phyloP scores from a whole-genome alignment of 2,113 vertebrate species.

The Scartelaos histophorus region DNA sequence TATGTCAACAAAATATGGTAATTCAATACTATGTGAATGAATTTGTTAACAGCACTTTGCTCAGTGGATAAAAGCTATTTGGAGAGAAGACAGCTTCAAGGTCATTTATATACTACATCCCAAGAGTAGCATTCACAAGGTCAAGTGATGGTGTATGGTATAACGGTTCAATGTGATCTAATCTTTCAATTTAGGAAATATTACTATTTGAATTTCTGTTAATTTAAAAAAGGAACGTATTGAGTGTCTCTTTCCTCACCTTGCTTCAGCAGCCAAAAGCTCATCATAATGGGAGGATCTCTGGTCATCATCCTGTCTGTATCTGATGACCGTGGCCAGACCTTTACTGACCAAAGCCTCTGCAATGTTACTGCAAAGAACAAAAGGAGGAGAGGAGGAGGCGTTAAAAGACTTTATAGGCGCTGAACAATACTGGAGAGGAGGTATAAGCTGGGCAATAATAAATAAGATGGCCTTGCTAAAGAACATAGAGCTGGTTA shows the following conservation, averaged over 20 bases:
- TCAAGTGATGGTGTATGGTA: conserved; percentile 12
- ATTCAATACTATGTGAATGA: conserved; percentile 7
- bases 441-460: background rate
- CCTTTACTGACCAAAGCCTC: conserved; percentile 97
- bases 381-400: conserved; percentile 11
- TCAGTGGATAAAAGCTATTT: conserved; percentile 12
- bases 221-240: background rate
- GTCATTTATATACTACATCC: conserved; percentile 33
- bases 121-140: conserved; percentile 40
- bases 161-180: background rate
- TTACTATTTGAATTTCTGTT: background rate
- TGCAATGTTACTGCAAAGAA: conserved; percentile 87
- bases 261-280: conserved; percentile 90
- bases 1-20: conserved; percentile 3
- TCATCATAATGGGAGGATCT: conserved; percentile 96
- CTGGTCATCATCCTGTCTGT: conserved; percentile 95
- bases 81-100: conserved; percentile 32
- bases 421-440: conserved; percentile 10
- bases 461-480: conserved; percentile 21
- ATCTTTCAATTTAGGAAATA: background rate
- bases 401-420: conserved; percentile 8
- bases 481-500: conserved; percentile 37
- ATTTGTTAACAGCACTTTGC: conserved; percentile 7
- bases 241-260: conserved; percentile 75
- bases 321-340: conserved; percentile 91